Base-by-base conservation (phyloP, 1,140 invertebrate species). In the Palaemon carinicauda region DNA sequence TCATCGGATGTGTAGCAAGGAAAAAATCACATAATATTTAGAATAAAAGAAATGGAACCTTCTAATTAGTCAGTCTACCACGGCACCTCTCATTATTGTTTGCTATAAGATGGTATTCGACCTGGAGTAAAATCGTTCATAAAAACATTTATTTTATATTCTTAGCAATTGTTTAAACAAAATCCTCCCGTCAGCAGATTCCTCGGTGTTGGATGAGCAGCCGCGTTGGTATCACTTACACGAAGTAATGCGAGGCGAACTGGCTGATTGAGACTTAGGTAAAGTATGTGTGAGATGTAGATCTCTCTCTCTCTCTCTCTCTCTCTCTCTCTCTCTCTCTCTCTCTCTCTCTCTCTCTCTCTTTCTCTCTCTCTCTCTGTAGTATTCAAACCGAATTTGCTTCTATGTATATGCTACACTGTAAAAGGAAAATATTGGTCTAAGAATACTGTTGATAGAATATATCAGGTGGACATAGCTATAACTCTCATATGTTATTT, bases 221-320 rank as follows among this genome's bases (percentile, higher is more conserved):
- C 91, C 93, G 29, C 92, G 93, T 80, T 93, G 92, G 92, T 94
- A 93, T 89, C 91, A 91, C 0, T 90, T 94, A n/a, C 91, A 91
- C 88, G 90, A 91, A 33, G 89, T 90, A 10, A 89, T 89, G 24
- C 80, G 86, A 24, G 79, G 56, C 31, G 87, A 88, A 1, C 52
- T 82, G 50, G 52, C 52, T 33, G 78, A 83, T 53, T 31, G n/a
- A 24, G 31, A 52, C 17, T n/a, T 51, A 53, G 77, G 84, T 79
- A 29, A 21, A n/a, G 54, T 31, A 21, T 77, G 69, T 33, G 56
- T n/a, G n/a, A 21, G 19, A 69, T 73, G 81, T 73, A 21, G 19
- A 15, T 73, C n/a, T 10, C 24, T 73, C 69, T 73, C 69, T 73
- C 69, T 73, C 69, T 73, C 69, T 73, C 24, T 73, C 69, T 73